Percentiles rank a stretch among this genome's conserved stretches.
These are phyloP conservation scores for Batillaria attramentaria DNA, from an alignment of 1,140 invertebrate genomes.

Conservation along the genomic window DNA sequence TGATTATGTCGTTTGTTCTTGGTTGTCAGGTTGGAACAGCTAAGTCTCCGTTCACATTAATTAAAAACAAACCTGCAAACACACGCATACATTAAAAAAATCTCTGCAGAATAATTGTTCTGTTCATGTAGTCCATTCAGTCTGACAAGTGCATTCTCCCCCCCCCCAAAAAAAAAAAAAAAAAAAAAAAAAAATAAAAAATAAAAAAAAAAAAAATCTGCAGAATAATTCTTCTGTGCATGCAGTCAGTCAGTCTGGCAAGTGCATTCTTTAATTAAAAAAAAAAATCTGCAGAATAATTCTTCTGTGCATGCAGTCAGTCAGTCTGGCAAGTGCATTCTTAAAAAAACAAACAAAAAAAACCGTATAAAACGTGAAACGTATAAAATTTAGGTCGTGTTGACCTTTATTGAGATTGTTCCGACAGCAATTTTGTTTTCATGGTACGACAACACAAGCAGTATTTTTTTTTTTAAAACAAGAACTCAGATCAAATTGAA, in stretches of 20 bases:
- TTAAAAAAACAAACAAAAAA: no score
- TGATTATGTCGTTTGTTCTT: neutral
- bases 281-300: neutral
- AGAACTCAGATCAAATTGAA: no score
- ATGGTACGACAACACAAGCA: no score
- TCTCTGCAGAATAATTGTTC: neutral
- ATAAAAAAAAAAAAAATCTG: neutral
- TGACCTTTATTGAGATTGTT: no score
- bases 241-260: neutral
- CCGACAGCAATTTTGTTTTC: no score
- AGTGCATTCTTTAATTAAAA: neutral
- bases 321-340: no score
- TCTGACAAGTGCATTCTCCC: no score
- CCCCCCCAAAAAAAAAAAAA: slow-evolving; percentile 3
- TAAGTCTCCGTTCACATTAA: neutral
- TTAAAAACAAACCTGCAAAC: neutral
- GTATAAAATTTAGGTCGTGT: no score
- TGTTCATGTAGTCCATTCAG: no score
- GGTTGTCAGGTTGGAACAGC: neutral
- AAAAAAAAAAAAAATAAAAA: neutral
- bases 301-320: neutral
- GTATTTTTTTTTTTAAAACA: no score
- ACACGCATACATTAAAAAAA: neutral
- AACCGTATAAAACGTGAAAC: no score
- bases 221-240: neutral